These are phyloP conservation scores for Dendroctonus ponderosae DNA, from an alignment of 1,140 invertebrate species.

Conservation along the genomic window DNA sequence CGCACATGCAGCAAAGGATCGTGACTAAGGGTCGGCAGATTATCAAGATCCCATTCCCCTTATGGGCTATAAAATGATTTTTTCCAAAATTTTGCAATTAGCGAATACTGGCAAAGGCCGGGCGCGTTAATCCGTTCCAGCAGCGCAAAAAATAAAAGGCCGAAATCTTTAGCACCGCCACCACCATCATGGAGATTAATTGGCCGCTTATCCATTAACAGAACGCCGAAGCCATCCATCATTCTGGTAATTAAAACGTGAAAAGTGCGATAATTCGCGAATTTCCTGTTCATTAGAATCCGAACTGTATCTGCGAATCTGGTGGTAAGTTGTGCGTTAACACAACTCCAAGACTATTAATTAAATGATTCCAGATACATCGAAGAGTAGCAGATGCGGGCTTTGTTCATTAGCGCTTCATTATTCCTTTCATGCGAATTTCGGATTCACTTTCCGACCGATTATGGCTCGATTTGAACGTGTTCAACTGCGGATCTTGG, in stretches of 20 bases:
- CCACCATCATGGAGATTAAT: constrained; percentile 11
- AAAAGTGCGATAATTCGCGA: constrained; percentile 21
- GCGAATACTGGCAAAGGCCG: not conserved
- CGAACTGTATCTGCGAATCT: constrained; percentile 13
- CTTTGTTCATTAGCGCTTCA: not conserved
- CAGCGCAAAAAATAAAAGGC: constrained; percentile 6
- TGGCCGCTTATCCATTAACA: constrained; percentile 11
- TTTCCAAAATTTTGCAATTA: not conserved
- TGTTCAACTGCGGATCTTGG: too few relatives aligned
- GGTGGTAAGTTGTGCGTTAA: constrained; percentile 4
- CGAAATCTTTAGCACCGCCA: constrained; percentile 14
- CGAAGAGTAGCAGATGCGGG: not conserved
- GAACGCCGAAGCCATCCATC: constrained; percentile 14
- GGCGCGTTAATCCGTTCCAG: too few relatives aligned
- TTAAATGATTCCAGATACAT: constrained; percentile 3
- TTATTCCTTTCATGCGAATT: too few relatives aligned
- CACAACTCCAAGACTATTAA: constrained; percentile 4
- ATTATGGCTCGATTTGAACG: too few relatives aligned
- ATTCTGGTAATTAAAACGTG: constrained; percentile 26
- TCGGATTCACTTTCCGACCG: too few relatives aligned
- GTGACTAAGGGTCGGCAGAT: constrained; percentile 8
- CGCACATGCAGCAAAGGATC: not conserved
- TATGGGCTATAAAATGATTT: too few relatives aligned
- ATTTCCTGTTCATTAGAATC: constrained; percentile 25
- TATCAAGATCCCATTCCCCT: not conserved